Percentiles rank a stretch among this genome's conserved stretches.
These are phyloP conservation scores for Amorpha juglandis DNA, from an alignment of 2,888 invertebrate species.

Conservation along the genomic window DNA sequence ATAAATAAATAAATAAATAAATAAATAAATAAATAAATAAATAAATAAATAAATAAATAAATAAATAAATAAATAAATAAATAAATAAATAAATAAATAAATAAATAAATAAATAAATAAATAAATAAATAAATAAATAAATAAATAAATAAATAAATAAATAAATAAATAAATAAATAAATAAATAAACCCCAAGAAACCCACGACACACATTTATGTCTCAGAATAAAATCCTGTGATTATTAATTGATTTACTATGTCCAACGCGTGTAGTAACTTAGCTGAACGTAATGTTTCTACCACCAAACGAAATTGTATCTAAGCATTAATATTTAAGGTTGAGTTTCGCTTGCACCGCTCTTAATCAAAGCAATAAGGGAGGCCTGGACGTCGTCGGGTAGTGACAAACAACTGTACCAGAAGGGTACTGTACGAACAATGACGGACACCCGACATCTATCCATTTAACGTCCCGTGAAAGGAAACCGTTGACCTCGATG, in stretches of 20 bases:
- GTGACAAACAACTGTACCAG: slow-evolving; percentile 53
- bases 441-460: slow-evolving; percentile 55
- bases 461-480: slow-evolving; percentile 54
- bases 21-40: too few relatives aligned
- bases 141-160: too few relatives aligned
- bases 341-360: slow-evolving; percentile 31
- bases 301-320: slow-evolving; percentile 32
- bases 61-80: too few relatives aligned
- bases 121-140: too few relatives aligned
- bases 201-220: slow-evolving; percentile 28
- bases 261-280: slow-evolving; percentile 47
- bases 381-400: slow-evolving; percentile 42
- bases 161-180: too few relatives aligned
- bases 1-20: too few relatives aligned
- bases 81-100: too few relatives aligned
- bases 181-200: slow-evolving; percentile 21
- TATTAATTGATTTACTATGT: slow-evolving; percentile 53
- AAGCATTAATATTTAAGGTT: slow-evolving; percentile 33
- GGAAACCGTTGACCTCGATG: slow-evolving; percentile 45
- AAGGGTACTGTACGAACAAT: slow-evolving; percentile 49
- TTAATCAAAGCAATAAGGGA: slow-evolving; percentile 51
- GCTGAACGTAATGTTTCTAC: slow-evolving; percentile 43
- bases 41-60: too few relatives aligned
- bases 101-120: too few relatives aligned
- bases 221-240: slow-evolving; percentile 36